A percentile compares a stretch with the other conserved stretches of the same genome.
Conservation (phyloP, 2,797 vertebrate species). For the Mustela erminea region DNA sequence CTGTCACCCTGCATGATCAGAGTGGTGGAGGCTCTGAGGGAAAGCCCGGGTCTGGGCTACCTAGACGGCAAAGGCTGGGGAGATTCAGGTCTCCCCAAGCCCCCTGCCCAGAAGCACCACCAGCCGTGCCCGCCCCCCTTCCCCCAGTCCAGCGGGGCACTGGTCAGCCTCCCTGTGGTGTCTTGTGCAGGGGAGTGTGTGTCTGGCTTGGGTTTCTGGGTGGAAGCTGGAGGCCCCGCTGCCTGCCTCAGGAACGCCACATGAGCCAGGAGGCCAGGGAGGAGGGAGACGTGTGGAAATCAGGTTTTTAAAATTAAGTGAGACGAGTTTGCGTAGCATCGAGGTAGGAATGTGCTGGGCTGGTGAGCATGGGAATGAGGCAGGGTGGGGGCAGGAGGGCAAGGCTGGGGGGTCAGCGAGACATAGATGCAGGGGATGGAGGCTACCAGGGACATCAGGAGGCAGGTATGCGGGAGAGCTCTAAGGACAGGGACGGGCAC, state of each 20-base stretch:
- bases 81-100: too few species aligned
- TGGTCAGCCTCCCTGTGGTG: background rate
- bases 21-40: background rate
- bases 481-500: background rate
- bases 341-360: background rate
- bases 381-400: background rate
- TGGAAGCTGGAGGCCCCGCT: background rate
- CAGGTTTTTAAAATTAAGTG: background rate
- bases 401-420: background rate
- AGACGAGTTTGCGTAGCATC: background rate
- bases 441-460: background rate
- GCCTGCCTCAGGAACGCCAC: fast-evolving
- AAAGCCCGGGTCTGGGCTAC: background rate
- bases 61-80: background rate
- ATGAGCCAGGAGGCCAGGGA: background rate
- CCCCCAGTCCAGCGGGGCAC: background rate
- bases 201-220: background rate
- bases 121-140: background rate
- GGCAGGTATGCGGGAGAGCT: background rate
- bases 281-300: background rate
- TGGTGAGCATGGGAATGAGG: background rate
- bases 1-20: fast-evolving
- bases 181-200: background rate
- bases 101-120: background rate
- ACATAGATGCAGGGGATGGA: background rate